Base-by-base conservation (phyloP, 37 sponge, comb jelly and placozoan genomes). In the Tethya wilhelma region DNA sequence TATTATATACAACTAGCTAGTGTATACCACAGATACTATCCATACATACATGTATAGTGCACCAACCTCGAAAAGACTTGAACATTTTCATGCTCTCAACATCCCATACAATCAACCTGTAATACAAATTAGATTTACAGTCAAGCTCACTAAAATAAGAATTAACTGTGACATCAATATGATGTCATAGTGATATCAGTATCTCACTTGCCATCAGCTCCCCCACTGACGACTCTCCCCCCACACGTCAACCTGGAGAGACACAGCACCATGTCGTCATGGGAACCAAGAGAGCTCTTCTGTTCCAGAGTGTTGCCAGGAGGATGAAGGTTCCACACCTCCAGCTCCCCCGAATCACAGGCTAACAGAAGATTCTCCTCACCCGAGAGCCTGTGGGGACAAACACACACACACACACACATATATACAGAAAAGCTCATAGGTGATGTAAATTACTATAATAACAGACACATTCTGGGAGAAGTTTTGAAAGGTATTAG, bases 251-350 rank as follows among this genome's bases (percentile, higher is more conserved):
- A 68, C 63, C 62, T 53, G 37, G 49, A 7, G n/a, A 88, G 41
- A 34, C 63, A 41, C 20, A 88, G 69, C 4, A 40, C 83, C 83
- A 88, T 81, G 34, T 81, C 88, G 71, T 88, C 83, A 67, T 88
- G 88, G 0, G 58, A 64, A 55, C 67, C 68, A 29, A 88, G 56
- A 2, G 44, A 33, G 44, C 66, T 44, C 1, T 69, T 38, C 14
- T 30, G 9, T 20, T 75, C 76, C 37, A 79, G 56, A 19, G 22
- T 38, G 56, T 79, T 71, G 31, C 80, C 80, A 20, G 74, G 74
- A 0, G 59, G 74, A 2, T 30, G 20, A 66, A 67, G 67, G 20
- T 38, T 53, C 78, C 76, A 81, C 8, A 88, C 31, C 77, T 88
- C 78, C 40, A 88, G 55, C 55, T 81, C 81, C 12, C 88, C 88